Conservation (phyloP, 2,113 vertebrate species). For the Fulmarus glacialis region DNA sequence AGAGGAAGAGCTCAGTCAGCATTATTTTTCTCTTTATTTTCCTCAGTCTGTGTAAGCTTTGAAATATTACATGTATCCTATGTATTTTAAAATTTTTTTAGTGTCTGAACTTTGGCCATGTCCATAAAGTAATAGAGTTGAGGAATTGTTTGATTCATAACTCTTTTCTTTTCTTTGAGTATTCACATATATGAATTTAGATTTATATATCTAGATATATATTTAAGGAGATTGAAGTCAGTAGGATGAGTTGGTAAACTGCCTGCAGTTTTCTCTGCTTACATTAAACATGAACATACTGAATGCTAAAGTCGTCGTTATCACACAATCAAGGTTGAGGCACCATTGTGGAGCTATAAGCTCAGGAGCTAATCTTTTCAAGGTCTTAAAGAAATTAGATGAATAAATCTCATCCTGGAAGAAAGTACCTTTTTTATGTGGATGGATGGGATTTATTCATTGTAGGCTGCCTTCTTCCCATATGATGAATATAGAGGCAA, state of each 20-base stretch:
- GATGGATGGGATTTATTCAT: neutral
- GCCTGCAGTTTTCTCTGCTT: neutral
- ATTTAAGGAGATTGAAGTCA: neutral
- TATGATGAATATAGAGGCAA: neutral
- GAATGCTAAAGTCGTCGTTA: neutral
- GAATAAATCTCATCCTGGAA: neutral
- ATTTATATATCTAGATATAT: neutral
- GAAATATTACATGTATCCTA: neutral
- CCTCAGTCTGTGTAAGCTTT: neutral
- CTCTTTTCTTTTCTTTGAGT: neutral
- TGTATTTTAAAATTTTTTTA: neutral
- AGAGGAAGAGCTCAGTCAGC: neutral
- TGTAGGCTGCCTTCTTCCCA: neutral
- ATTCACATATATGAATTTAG: neutral
- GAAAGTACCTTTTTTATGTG: neutral
- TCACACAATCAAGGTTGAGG: neutral
- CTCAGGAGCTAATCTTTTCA: neutral
- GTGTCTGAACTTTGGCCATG: neutral
- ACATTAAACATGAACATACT: neutral
- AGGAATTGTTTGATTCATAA: neutral
- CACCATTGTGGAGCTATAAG: neutral
- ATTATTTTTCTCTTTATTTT: neutral
- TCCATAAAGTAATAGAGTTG: neutral
- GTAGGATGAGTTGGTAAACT: neutral
- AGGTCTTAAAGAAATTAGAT: constrained; percentile 1